Percentiles rank a stretch among this genome's conserved stretches.
Conservation (phyloP, 2,888 invertebrate genomes). For the Argyresthia albistria region DNA sequence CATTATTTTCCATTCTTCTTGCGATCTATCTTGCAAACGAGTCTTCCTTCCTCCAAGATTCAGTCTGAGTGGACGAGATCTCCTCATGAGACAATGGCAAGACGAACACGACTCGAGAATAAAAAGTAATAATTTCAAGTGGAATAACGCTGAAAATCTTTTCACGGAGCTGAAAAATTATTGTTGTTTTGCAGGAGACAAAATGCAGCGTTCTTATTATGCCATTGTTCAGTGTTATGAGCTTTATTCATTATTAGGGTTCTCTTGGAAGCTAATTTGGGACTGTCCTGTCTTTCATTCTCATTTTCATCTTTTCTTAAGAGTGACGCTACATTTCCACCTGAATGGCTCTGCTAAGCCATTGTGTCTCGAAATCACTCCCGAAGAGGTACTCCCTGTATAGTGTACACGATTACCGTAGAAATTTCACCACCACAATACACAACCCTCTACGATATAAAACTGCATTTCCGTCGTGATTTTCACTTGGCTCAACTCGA, state of each 20-base stretch:
- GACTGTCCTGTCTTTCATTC: not conserved
- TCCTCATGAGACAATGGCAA: slow-evolving; percentile 72
- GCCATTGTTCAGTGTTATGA: slow-evolving; percentile 69
- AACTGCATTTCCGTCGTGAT: slow-evolving; percentile 1
- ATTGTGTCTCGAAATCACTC: too few species aligned
- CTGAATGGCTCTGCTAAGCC: too few species aligned
- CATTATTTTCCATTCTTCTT: too few species aligned
- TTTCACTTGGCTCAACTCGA: slow-evolving; percentile 71
- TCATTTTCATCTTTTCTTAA: not conserved
- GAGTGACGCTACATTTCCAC: too few species aligned
- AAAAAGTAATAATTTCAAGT: slow-evolving; percentile 72
- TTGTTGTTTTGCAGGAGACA: slow-evolving; percentile 73
- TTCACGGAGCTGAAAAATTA: slow-evolving; percentile 65
- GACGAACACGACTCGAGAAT: slow-evolving; percentile 58
- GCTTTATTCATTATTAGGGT: slow-evolving; percentile 55
- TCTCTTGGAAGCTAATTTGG: slow-evolving; percentile 1
- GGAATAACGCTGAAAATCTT: slow-evolving; percentile 73
- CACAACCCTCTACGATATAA: not conserved
- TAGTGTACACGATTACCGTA: too few species aligned
- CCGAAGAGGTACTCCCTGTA: too few species aligned
- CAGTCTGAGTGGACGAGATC: slow-evolving; percentile 54
- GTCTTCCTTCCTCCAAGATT: not conserved
- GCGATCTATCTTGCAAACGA: not conserved
- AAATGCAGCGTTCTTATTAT: slow-evolving; percentile 71
- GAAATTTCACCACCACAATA: not conserved